A percentile compares a stretch with the other conserved stretches of the same genome.
phyloP scores from a whole-genome alignment of 2,113 vertebrate genomes.

The Hystrix cristata region DNA sequence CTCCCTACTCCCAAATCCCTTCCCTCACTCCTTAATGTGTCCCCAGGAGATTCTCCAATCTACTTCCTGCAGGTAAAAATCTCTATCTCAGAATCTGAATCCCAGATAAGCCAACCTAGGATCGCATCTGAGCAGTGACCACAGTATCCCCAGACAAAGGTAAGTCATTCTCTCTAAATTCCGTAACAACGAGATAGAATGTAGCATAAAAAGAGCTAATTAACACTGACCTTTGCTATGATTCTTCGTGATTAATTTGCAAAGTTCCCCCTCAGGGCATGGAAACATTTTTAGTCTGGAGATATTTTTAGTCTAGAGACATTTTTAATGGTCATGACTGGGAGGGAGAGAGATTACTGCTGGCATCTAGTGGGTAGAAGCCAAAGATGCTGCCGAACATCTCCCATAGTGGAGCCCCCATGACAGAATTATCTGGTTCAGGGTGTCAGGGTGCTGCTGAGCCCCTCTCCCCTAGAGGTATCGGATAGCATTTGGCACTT shows the following conservation, averaged over 20 bases:
- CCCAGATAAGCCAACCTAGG: background rate
- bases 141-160: background rate
- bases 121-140: background rate
- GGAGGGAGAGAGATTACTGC: background rate
- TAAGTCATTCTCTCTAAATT: background rate
- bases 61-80: background rate
- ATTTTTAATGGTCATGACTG: background rate
- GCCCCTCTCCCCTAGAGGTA: background rate
- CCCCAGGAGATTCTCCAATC: background rate
- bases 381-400: background rate
- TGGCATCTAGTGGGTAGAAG: background rate
- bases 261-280: background rate
- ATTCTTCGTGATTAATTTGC: conserved; percentile 59
- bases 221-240: background rate
- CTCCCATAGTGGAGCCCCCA: background rate
- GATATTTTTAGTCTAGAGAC: background rate
- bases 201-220: background rate
- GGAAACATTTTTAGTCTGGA: background rate
- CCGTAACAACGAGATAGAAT: background rate
- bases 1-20: background rate
- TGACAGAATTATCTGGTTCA: background rate
- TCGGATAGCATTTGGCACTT: background rate
- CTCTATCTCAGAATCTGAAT: background rate
- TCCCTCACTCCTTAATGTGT: background rate
- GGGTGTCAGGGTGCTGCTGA: background rate